Conservation (phyloP, 1,140 invertebrate genomes). For the Zaprionus tsacasi region DNA sequence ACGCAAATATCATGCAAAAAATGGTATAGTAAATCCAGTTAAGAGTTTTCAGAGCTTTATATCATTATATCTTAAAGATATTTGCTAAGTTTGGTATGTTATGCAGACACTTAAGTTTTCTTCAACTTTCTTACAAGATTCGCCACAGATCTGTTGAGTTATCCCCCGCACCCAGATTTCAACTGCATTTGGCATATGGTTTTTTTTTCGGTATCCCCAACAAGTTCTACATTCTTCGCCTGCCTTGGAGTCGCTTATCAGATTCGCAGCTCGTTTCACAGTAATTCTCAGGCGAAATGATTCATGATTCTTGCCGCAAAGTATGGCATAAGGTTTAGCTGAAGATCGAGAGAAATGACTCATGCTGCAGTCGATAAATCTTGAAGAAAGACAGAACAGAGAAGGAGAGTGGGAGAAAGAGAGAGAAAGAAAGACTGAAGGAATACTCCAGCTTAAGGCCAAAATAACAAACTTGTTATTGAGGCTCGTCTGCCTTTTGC, state of each 20-base stretch:
- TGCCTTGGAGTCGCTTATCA: neutral
- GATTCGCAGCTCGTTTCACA: conserved; percentile 3
- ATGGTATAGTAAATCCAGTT: too few species aligned
- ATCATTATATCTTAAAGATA: neutral
- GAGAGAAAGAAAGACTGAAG: neutral
- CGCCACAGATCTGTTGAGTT: too few species aligned
- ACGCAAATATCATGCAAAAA: too few species aligned
- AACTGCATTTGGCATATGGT: neutral
- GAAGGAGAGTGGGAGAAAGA: neutral
- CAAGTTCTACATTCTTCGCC: conserved; percentile 6
- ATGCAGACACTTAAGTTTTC: neutral
- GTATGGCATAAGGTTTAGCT: neutral
- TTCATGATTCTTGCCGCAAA: neutral
- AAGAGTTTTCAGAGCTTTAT: too few species aligned
- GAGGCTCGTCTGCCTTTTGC: conserved; percentile 1
- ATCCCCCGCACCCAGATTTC: neutral
- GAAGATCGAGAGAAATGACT: neutral
- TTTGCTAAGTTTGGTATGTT: neutral
- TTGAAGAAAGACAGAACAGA: neutral
- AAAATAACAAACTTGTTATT: conserved; percentile 12
- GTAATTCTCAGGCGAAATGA: conserved; percentile 9
- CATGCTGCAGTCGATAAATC: conserved; percentile 2
- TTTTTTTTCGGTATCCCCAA: neutral
- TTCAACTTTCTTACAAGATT: neutral
- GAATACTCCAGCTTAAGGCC: neutral